These are phyloP conservation scores for Stenurella melanura DNA, from an alignment of 2,888 invertebrate genomes.

Conservation along the genomic window DNA sequence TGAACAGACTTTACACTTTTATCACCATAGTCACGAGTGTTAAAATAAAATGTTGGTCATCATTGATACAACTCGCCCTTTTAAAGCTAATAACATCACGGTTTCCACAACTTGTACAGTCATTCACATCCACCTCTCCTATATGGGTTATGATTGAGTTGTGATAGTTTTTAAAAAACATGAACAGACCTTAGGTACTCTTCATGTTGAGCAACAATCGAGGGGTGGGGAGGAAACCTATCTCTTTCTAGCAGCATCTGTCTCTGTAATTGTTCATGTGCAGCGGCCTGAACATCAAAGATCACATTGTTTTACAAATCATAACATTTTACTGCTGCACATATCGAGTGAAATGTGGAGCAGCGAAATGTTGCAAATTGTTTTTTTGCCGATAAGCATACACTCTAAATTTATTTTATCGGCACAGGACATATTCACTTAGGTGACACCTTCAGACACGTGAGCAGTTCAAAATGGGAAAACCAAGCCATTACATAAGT, in stretches of 20 bases:
- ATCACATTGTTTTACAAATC: conserved; percentile 29
- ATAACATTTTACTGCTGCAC: conserved; percentile 10
- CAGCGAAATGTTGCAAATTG: no score
- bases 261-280: conserved; percentile 90
- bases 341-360: background rate
- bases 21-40: no score
- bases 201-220: conserved; percentile 80
- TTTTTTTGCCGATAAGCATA: background rate
- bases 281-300: conserved; percentile 78
- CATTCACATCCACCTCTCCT: background rate
- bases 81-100: background rate
- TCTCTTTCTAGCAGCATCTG: conserved; percentile 90
- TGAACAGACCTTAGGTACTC: conserved; percentile 78
- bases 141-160: conserved; percentile 27
- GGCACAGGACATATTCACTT: background rate
- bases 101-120: conserved; percentile 26
- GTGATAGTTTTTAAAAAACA: conserved; percentile 39
- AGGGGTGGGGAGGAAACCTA: conserved; percentile 80
- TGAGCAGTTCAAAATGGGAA: background rate
- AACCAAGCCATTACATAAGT: background rate
- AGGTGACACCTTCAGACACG: background rate
- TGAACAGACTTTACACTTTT: no score
- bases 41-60: no score
- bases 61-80: background rate
- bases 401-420: background rate